phyloP scores from a whole-genome alignment of 2,113 vertebrate species.

The Craseonycteris thonglongyai region DNA sequence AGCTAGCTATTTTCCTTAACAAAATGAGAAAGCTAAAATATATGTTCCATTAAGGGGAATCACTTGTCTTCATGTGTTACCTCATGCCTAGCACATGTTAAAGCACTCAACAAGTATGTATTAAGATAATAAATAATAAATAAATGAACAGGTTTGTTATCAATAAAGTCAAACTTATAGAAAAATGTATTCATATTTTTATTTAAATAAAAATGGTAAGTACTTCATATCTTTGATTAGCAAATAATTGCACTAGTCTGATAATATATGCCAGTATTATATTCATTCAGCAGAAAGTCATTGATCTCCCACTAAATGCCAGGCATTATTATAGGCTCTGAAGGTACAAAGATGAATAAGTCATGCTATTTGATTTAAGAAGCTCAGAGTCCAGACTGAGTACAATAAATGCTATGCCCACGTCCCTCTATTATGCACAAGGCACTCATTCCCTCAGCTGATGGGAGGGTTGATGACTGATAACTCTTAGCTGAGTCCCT shows the following conservation, averaged over 20 bases:
- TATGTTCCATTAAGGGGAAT: slow-evolving; percentile 36
- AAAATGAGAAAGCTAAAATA: slow-evolving; percentile 29
- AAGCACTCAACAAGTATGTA: neutral
- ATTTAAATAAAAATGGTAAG: slow-evolving; percentile 23
- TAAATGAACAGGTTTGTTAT: neutral
- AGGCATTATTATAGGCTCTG: neutral
- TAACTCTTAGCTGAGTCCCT: neutral
- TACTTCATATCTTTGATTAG: neutral
- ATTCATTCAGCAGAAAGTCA: neutral
- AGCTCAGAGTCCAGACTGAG: neutral
- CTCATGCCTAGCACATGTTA: neutral
- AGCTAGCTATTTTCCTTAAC: neutral
- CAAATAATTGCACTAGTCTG: neutral
- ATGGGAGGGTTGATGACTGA: neutral
- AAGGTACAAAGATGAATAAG: neutral
- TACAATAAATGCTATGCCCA: neutral
- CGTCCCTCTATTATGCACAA: neutral
- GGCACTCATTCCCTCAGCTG: neutral
- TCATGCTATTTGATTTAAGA: neutral
- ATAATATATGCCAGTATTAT: neutral
- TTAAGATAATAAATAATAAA: neutral
- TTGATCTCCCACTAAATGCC: neutral
- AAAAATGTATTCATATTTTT: neutral
- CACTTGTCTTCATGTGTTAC: slow-evolving; percentile 15
- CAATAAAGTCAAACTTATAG: neutral